These are phyloP conservation scores for Xiphophorus couchianus DNA, from an alignment of 2,113 vertebrate genomes.

Conservation along the genomic window DNA sequence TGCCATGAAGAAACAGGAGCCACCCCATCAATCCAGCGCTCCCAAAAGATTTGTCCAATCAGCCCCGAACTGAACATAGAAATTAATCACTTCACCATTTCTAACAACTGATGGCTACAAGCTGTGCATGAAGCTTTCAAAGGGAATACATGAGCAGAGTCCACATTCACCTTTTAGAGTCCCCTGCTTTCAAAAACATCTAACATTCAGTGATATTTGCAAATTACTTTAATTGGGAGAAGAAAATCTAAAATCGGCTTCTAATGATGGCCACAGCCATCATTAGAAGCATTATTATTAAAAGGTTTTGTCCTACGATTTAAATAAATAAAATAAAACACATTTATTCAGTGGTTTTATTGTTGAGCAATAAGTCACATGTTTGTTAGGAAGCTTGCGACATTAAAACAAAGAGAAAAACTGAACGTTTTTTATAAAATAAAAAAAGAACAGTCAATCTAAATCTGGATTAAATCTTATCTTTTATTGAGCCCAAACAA, in stretches of 20 bases:
- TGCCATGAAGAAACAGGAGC: constrained; percentile 56
- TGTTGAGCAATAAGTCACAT: neutral
- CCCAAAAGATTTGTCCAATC: constrained; percentile 77
- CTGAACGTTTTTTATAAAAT: neutral
- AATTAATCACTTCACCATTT: constrained; percentile 74
- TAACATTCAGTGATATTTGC: constrained; percentile 1
- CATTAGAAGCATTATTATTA: neutral
- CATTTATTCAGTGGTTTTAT: no score
- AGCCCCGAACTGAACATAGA: constrained; percentile 60
- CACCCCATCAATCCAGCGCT: constrained; percentile 69
- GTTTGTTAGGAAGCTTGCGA: neutral
- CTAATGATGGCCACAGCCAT: neutral
- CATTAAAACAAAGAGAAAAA: neutral
- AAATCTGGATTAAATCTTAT: neutral
- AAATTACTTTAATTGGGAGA: neutral
- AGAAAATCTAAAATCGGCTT: neutral
- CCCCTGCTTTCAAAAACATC: constrained; percentile 3
- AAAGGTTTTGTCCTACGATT: neutral
- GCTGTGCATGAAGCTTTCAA: constrained; percentile 44
- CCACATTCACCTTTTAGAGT: constrained; percentile 1
- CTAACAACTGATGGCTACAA: constrained; percentile 63
- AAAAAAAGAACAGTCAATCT: neutral
- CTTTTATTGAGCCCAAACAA: neutral
- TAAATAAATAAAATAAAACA: no score
- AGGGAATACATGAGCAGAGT: constrained; percentile 36